Conservation (phyloP, 2,113 vertebrate species). For the Poicephalus meyeri region DNA sequence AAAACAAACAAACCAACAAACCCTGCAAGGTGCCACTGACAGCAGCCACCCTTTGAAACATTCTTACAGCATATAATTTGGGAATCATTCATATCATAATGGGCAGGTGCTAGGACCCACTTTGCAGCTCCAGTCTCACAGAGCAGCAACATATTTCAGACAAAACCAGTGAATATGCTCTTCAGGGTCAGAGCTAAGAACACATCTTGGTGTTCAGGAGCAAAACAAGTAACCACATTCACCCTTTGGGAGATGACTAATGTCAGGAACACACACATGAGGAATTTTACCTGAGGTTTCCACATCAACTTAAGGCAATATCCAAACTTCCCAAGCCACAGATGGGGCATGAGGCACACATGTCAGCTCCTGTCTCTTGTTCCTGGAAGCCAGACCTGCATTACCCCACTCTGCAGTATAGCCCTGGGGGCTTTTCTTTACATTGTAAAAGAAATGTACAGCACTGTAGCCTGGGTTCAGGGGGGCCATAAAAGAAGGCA, state of each 20-base stretch:
- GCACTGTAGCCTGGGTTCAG: neutral
- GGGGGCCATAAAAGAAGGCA: neutral
- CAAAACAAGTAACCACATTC: rapidly evolving
- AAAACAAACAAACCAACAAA: neutral
- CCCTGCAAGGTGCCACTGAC: neutral
- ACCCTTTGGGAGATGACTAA: neutral
- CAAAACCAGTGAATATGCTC: neutral
- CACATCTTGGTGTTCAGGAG: neutral
- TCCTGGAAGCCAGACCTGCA: neutral
- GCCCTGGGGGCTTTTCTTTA: neutral
- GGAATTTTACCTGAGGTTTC: neutral
- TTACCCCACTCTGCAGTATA: rapidly evolving
- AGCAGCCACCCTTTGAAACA: neutral
- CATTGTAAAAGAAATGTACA: neutral
- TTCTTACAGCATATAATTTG: neutral
- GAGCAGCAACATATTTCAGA: neutral
- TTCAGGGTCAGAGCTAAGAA: neutral
- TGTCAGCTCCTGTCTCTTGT: rapidly evolving
- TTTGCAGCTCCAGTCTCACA: neutral
- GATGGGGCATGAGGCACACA: rapidly evolving
- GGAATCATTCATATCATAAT: neutral
- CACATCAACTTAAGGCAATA: neutral
- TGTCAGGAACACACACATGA: neutral
- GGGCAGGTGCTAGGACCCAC: neutral
- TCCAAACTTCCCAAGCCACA: neutral